Conservation (phyloP, 1,140 invertebrate genomes). For the Dendroctonus valens region DNA sequence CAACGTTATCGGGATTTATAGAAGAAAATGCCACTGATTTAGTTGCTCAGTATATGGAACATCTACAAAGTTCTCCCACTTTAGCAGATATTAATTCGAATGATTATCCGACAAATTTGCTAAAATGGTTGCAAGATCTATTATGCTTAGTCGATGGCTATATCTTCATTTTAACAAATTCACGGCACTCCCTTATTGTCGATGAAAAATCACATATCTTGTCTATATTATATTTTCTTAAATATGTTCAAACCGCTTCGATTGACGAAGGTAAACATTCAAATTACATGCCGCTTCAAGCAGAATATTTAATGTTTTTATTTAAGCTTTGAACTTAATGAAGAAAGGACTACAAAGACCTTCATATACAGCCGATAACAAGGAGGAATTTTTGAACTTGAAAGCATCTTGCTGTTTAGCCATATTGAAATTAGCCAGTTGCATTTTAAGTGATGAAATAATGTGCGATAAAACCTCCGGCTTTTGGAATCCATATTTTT, state of each 20-base stretch:
- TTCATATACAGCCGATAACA: constrained; percentile 30
- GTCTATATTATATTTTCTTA: constrained; percentile 34
- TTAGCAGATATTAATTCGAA: constrained; percentile 18
- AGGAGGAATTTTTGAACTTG: constrained; percentile 29
- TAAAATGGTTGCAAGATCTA: constrained; percentile 44
- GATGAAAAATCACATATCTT: constrained; percentile 10
- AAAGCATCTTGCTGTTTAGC: constrained; percentile 28
- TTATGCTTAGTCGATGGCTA: constrained; percentile 52
- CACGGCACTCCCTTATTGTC: constrained; percentile 35
- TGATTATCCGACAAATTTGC: constrained; percentile 20
- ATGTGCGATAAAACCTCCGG: constrained; percentile 7
- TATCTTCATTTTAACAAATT: constrained; percentile 51
- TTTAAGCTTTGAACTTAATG: constrained; percentile 22
- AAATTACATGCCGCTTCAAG: not conserved
- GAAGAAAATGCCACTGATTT: too few species aligned
- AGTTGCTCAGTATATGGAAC: constrained; percentile 11
- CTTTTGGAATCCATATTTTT: constrained; percentile 32
- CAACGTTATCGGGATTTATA: too few species aligned
- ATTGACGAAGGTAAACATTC: constrained; percentile 16
- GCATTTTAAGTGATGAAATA: constrained; percentile 18
- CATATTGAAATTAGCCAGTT: constrained; percentile 28
- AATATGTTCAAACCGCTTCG: constrained; percentile 24
- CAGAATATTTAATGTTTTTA: not conserved
- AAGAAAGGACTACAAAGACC: not conserved
- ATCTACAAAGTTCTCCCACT: constrained; percentile 13